A percentile compares a stretch with the other conserved stretches of the same genome.
phyloP scores from a whole-genome alignment of 2,113 vertebrate genomes.

The Coreoperca whiteheadi region DNA sequence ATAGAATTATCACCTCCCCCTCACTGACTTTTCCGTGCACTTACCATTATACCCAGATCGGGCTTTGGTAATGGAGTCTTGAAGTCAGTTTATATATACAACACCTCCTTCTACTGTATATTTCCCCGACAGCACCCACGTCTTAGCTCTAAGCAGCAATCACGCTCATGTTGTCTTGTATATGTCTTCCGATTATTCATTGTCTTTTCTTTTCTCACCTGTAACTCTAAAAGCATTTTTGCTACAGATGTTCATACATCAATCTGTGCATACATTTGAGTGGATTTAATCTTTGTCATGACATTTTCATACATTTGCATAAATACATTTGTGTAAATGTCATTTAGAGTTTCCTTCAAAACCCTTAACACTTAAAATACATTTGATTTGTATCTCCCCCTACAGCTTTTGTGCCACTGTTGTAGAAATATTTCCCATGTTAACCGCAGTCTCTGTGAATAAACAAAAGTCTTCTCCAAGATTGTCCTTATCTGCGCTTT shows the following conservation, averaged over 20 bases:
- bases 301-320: not conserved
- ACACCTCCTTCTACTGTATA: not conserved
- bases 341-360: not conserved
- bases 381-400: not conserved
- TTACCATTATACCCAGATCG: conserved; percentile 59
- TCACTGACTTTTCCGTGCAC: conserved; percentile 43
- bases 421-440: too few species aligned
- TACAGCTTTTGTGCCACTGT: not conserved
- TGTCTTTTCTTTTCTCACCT: not conserved
- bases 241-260: not conserved
- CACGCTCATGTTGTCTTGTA: not conserved
- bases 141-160: not conserved
- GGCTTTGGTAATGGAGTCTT: conserved; percentile 37
- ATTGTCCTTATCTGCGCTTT: too few species aligned
- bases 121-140: not conserved
- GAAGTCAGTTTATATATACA: conserved; percentile 24
- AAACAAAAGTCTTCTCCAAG: too few species aligned
- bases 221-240: not conserved
- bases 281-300: not conserved
- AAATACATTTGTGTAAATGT: not conserved
- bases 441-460: too few species aligned
- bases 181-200: not conserved
- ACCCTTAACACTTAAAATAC: not conserved
- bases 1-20: conserved; percentile 60
- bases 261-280: not conserved